Conservation (phyloP, 2,888 invertebrate species). For the Drosophila neonasuta region DNA sequence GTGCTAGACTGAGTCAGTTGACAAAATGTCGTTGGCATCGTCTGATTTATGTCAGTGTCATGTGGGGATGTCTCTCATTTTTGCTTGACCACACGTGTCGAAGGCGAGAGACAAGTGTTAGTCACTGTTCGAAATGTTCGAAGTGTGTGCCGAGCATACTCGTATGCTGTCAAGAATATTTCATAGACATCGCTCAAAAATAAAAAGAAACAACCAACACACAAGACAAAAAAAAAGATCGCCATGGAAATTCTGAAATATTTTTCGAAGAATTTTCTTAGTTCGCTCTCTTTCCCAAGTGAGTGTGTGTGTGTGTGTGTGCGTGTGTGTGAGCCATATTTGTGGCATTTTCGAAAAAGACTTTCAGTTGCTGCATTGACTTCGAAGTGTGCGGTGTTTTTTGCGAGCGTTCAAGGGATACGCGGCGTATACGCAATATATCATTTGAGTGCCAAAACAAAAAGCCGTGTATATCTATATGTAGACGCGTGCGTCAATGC, state of each 20-base stretch:
- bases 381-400: slow-evolving; percentile 72
- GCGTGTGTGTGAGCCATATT: slow-evolving; percentile 41
- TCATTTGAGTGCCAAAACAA: slow-evolving; percentile 46
- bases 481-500: slow-evolving; percentile 1
- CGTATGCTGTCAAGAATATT: slow-evolving; percentile 46
- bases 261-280: slow-evolving; percentile 52
- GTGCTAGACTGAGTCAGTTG: slow-evolving; percentile 33
- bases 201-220: not conserved
- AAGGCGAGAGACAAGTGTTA: slow-evolving; percentile 31
- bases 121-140: slow-evolving; percentile 52
- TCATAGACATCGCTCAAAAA: slow-evolving; percentile 52
- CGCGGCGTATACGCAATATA: slow-evolving; percentile 74
- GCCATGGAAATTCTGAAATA: slow-evolving; percentile 67
- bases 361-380: slow-evolving; percentile 76
- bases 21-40: slow-evolving; percentile 22
- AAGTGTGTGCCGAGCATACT: slow-evolving; percentile 8
- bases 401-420: slow-evolving; percentile 51
- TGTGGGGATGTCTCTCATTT: slow-evolving; percentile 18
- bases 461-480: slow-evolving; percentile 28
- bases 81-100: slow-evolving; percentile 51
- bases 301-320: slow-evolving; percentile 20
- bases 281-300: slow-evolving; percentile 48
- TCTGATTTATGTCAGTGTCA: slow-evolving; percentile 53
- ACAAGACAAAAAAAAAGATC: slow-evolving; percentile 19
- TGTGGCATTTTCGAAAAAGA: slow-evolving; percentile 62